These are phyloP conservation scores for Tor tambroides DNA, from an alignment of 2,113 vertebrate species.

Conservation along the genomic window DNA sequence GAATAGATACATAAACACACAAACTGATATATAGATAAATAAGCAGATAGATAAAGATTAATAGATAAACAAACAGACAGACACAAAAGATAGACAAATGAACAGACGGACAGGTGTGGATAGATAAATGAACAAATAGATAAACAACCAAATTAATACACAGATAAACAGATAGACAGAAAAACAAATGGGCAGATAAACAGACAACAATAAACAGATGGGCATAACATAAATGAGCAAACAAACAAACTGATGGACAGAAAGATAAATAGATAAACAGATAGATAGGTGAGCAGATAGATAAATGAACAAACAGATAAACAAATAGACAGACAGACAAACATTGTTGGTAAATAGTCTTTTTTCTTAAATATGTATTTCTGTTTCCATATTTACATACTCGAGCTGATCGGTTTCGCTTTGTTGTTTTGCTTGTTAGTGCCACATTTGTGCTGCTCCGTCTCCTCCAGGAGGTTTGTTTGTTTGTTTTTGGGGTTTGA, in stretches of 20 bases:
- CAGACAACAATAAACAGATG: not conserved
- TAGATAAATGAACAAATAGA: not conserved
- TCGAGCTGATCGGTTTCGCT: no score
- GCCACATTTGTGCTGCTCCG: not conserved
- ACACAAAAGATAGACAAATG: not conserved
- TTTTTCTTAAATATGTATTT: not conserved
- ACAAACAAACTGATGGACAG: no score
- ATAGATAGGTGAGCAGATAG: not conserved
- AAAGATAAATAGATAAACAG: no score
- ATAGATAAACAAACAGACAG: not conserved
- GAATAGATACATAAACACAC: not conserved
- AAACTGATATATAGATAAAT: no score
- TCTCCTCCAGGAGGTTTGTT: not conserved
- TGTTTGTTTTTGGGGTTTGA: constrained; percentile 15
- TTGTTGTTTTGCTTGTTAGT: not conserved
- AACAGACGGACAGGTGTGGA: not conserved
- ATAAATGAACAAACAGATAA: not conserved
- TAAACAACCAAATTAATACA: not conserved
- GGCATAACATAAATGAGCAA: not conserved
- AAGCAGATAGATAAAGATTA: no score
- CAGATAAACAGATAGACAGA: no score
- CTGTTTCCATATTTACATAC: not conserved
- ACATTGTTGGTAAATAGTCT: not conserved
- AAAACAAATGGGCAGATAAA: not conserved
- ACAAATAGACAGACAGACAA: not conserved